Percentiles rank a stretch among this genome's conserved stretches.
phyloP scores from a whole-genome alignment of 2,797 vertebrate species.

The Carduelis carduelis region DNA sequence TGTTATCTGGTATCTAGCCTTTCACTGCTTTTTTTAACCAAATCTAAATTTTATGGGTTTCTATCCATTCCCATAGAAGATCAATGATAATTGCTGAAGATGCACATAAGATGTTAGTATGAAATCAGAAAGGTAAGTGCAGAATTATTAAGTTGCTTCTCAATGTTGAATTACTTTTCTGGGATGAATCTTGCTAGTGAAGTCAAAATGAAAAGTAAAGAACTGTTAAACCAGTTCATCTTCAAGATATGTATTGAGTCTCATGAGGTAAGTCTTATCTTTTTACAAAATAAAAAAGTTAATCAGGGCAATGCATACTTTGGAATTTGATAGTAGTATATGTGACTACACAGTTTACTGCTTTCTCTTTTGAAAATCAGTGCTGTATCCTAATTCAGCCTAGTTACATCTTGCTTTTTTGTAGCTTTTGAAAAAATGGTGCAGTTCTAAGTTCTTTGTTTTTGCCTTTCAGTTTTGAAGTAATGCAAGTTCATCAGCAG shows the following conservation, averaged over 20 bases:
- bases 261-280: not conserved
- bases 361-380: not conserved
- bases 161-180: not conserved
- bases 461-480: not conserved
- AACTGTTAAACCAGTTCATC: not conserved
- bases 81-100: not conserved
- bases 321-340: not conserved
- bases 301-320: not conserved
- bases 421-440: not conserved
- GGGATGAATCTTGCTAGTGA: not conserved
- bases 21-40: not conserved
- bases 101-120: not conserved
- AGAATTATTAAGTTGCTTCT: not conserved
- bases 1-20: not conserved
- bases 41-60: not conserved
- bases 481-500: not conserved
- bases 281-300: not conserved
- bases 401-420: not conserved
- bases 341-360: not conserved
- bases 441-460: not conserved
- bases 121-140: constrained; percentile 5
- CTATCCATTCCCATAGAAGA: not conserved
- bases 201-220: not conserved
- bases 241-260: not conserved
- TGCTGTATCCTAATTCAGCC: not conserved